Base-by-base conservation (phyloP, 2,113 vertebrate genomes). In the Andinoacara biseriatus region DNA sequence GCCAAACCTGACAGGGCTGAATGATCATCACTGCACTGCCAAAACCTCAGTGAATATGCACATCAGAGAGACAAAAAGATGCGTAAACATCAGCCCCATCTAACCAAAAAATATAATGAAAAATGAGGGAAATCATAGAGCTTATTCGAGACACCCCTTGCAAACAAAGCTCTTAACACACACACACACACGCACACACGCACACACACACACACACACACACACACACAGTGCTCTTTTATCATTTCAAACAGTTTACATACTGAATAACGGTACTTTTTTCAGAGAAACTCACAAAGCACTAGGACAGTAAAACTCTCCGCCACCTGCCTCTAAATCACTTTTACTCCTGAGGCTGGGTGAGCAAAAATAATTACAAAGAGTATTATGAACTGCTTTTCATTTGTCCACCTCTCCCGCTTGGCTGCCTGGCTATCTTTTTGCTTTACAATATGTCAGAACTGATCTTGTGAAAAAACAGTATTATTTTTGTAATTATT, bases 291-390 rank as follows among this genome's bases (percentile, higher is more conserved):
- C 33, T 67, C 86, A 84, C 60, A 72, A 78, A 88, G 61, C 61
- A 31, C n/a, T 49, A 59, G 24, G 33, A 78, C 63, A 81, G 60
- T 59, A 54, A 80, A 54, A 80, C 65, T 81, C 62, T 80, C 78
- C 79, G 67, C 80, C 75, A 82, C 83, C 74, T 87, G 69, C 74
- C 38, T 86, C 46, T 86, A 80, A 89, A 88, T 88, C 72, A 63
- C 40, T 63, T 86, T 82, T 72, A 86, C 82, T 91, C 63, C 35
- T 40, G 22, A 83, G 77, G 76, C 75, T 35, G 56, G 29, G 75
- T 62, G 81, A 80, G 74, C 81, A 82, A 86, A 92, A 86, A 84
- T 87, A 82, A 89, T 91, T 85, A 81, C 74, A 85, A 89, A 86
- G 85, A 84, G 63, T 83, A 60, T 84, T 77, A 81, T 57, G 78